phyloP scores from a whole-genome alignment of 2,797 vertebrate species.

The Eupleurogrammus muticus region DNA sequence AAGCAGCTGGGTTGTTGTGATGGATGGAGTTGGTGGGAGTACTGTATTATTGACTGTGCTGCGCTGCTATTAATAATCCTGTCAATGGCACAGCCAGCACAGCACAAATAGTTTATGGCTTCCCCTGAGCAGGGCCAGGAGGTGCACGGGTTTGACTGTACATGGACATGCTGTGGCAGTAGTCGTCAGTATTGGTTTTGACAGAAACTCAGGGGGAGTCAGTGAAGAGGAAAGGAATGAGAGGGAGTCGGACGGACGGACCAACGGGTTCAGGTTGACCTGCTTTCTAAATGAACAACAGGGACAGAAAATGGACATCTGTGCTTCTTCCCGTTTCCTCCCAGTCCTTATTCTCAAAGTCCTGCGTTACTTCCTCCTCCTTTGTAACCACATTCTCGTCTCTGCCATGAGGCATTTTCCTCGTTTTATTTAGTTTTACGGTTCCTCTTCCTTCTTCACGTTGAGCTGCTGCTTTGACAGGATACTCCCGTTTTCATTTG shows the following conservation, averaged over 20 bases:
- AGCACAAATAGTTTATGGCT: constrained; percentile 41
- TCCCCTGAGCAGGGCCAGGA: constrained; percentile 20
- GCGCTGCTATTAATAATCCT: constrained; percentile 53
- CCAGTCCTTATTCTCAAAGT: constrained; percentile 35
- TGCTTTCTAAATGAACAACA: constrained; percentile 39
- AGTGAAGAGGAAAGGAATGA: constrained; percentile 61
- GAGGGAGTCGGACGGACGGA: constrained; percentile 40
- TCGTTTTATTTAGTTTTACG: constrained; percentile 32
- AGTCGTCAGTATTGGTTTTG: constrained; percentile 45
- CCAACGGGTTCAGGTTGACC: constrained; percentile 20
- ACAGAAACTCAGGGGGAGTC: constrained; percentile 37
- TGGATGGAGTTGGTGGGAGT: constrained; percentile 34
- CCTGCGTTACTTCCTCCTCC: constrained; percentile 56
- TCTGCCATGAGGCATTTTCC: constrained; percentile 38
- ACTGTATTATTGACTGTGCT: constrained; percentile 43
- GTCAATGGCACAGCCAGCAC: constrained; percentile 28
- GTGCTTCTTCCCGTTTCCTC: constrained; percentile 26
- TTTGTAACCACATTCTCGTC: constrained; percentile 47
- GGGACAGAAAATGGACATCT: constrained; percentile 6
- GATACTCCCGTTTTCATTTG: constrained; percentile 6
- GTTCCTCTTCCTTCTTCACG: constrained; percentile 42
- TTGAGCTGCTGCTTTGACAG: constrained; percentile 15
- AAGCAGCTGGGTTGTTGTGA: constrained; percentile 8
- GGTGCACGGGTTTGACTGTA: constrained; percentile 39
- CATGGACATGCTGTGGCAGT: constrained; percentile 47